Evolutionary conservation across 2,888 invertebrate species (phyloP).

Genomic region (Amorpha juglandis): DNA sequence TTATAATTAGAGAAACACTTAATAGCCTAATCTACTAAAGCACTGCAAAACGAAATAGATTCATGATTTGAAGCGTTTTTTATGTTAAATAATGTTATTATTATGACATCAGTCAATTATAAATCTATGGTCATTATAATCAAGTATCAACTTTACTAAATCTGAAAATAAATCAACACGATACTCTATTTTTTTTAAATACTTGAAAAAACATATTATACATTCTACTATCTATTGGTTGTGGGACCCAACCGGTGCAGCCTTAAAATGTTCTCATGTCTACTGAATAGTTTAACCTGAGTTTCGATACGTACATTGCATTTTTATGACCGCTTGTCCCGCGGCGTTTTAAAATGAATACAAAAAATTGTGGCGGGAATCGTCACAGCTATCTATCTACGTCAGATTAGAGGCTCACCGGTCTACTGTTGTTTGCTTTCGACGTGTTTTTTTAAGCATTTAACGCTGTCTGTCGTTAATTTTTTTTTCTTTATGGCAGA

Average conservation of each 20-base stretch:
- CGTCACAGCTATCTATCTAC: constrained; percentile 54
- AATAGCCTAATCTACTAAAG: too few species aligned
- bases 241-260: not conserved
- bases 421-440: constrained; percentile 47
- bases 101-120: too few species aligned
- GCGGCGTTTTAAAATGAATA: constrained; percentile 57
- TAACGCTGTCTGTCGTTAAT: constrained; percentile 28
- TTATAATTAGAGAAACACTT: too few species aligned
- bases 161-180: too few species aligned
- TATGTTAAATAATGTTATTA: too few species aligned
- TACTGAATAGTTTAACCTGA: constrained; percentile 6
- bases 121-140: too few species aligned
- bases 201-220: not conserved
- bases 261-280: not conserved
- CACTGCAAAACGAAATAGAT: too few species aligned
- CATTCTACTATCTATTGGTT: not conserved
- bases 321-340: constrained; percentile 55
- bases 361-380: constrained; percentile 61
- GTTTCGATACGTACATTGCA: constrained; percentile 57
- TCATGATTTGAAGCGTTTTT: too few species aligned
- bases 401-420: constrained; percentile 54
- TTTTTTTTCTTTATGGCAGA: not conserved
- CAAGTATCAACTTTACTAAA: too few species aligned
- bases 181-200: not conserved
- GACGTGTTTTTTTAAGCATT: constrained; percentile 48